Evolutionary conservation across 2,888 invertebrate species (phyloP).

Genomic region (Tetrapedia diversipes): DNA sequence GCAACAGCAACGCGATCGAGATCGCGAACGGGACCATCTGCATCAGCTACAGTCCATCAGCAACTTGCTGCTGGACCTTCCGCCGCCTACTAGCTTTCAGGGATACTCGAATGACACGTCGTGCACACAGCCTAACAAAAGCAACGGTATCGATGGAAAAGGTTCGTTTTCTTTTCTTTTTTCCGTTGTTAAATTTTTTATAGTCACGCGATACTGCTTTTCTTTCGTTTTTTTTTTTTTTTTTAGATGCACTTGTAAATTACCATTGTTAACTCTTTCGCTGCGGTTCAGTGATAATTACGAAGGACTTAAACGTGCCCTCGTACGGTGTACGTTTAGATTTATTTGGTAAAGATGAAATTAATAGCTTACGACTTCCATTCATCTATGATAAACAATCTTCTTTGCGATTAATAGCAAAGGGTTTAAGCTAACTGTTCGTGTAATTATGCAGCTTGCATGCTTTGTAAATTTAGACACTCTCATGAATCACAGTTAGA

Average conservation of each 20-base stretch:
- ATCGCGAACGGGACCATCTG: conserved; percentile 70
- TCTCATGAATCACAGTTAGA: too few relatives aligned
- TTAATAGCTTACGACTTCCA: background rate
- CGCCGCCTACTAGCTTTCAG: conserved; percentile 63
- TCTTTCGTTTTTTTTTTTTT: background rate
- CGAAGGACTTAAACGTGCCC: too few relatives aligned
- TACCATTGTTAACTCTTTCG: background rate
- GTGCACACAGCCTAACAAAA: conserved; percentile 57
- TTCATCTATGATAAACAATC: background rate
- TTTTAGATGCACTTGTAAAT: background rate
- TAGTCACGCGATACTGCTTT: background rate
- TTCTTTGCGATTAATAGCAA: background rate
- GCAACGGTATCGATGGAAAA: conserved; percentile 60
- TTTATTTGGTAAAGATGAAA: background rate
- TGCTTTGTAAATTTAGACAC: too few relatives aligned
- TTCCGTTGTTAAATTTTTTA: conserved; percentile 8
- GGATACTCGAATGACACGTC: conserved; percentile 60
- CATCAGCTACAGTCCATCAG: conserved; percentile 76
- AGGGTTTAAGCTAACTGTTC: background rate
- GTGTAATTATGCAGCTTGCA: too few relatives aligned
- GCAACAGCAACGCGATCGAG: conserved; percentile 54
- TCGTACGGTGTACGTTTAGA: too few relatives aligned
- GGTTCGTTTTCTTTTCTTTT: conserved; percentile 6
- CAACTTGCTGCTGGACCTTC: conserved; percentile 75
- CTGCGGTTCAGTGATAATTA: background rate